These are phyloP conservation scores for Macropus fuliginosus DNA, from an alignment of 2,797 vertebrate genomes.

Conservation along the genomic window DNA sequence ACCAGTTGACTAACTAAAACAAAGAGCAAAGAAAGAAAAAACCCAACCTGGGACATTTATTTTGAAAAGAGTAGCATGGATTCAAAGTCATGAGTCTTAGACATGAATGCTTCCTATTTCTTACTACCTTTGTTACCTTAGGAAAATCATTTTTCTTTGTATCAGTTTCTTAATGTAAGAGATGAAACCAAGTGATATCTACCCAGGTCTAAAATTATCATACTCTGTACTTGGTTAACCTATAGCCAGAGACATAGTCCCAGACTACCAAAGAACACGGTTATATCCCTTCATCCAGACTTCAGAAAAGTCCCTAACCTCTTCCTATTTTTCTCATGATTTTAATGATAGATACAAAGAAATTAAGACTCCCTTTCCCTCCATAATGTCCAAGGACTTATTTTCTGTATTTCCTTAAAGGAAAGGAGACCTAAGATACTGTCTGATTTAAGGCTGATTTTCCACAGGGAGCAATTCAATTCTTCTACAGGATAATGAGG, in stretches of 20 bases:
- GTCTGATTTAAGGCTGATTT: background rate
- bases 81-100: background rate
- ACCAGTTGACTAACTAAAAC: background rate
- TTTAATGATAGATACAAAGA: constrained; percentile 20
- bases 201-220: background rate
- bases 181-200: background rate
- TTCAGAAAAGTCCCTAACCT: background rate
- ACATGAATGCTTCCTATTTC: background rate
- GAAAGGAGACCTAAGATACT: background rate
- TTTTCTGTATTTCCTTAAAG: background rate
- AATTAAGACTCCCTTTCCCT: background rate
- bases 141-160: background rate
- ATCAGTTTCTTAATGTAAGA: background rate
- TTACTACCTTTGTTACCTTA: background rate
- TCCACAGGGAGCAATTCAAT: background rate
- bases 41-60: background rate
- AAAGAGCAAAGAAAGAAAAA: background rate
- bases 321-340: background rate
- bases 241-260: background rate
- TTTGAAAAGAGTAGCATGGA: background rate
- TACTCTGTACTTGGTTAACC: background rate
- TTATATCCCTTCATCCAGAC: background rate
- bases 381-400: constrained; percentile 5
- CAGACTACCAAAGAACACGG: background rate
- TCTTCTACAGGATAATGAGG: constrained; percentile 4